phyloP scores from a whole-genome alignment of 2,113 vertebrate species.

The Brachionichthys hirsutus region DNA sequence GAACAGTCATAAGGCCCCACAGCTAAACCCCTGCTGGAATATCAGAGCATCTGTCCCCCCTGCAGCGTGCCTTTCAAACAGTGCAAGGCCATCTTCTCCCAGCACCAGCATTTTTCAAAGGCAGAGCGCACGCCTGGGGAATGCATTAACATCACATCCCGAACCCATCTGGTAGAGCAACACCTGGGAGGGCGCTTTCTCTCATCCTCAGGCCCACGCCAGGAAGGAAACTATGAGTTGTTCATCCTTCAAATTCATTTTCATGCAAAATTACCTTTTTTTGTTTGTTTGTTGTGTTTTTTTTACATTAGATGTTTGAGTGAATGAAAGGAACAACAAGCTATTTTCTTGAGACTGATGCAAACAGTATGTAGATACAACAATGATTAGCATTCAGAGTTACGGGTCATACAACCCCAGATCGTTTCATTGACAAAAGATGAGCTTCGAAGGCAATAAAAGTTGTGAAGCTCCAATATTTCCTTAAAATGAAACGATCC shows the following conservation, averaged over 20 bases:
- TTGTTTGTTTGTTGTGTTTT: neutral
- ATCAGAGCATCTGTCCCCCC: constrained; percentile 65
- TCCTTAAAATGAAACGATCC: constrained; percentile 45
- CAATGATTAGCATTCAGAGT: constrained; percentile 26
- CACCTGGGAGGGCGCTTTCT: constrained; percentile 60
- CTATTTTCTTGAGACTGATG: constrained; percentile 23
- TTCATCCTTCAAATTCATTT: constrained; percentile 45
- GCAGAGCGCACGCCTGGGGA: constrained; percentile 48
- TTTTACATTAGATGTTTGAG: constrained; percentile 44
- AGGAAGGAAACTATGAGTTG: constrained; percentile 11
- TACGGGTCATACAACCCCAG: too few relatives aligned
- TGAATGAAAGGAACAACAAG: constrained; percentile 34
- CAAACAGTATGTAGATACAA: constrained; percentile 9
- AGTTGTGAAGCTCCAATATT: constrained; percentile 49
- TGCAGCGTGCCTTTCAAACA: constrained; percentile 58
- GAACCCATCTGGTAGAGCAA: constrained; percentile 52
- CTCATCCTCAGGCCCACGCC: constrained; percentile 26
- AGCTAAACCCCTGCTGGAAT: constrained; percentile 58
- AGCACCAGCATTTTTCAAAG: constrained; percentile 62
- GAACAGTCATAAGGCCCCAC: constrained; percentile 49
- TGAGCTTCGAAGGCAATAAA: constrained; percentile 59
- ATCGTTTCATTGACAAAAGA: constrained; percentile 56
- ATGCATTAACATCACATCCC: constrained; percentile 59
- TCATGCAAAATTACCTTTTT: constrained; percentile 6
- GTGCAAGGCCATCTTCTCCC: constrained; percentile 57